Evolutionary conservation across 1,140 invertebrate species (phyloP).

Genomic region (Nasonia vitripennis): DNA sequence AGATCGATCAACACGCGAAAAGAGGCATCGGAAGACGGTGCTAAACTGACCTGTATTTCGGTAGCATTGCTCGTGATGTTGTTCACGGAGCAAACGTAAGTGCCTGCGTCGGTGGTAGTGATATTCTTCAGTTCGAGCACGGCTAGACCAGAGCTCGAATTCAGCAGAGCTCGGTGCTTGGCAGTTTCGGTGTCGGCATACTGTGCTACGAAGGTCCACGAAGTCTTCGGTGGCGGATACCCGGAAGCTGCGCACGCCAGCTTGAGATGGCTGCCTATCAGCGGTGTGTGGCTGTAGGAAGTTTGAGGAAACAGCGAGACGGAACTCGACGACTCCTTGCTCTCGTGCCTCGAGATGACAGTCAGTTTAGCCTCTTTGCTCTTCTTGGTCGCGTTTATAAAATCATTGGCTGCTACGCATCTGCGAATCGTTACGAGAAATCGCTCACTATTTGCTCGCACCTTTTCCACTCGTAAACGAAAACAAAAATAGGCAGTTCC

Average conservation of each 20-base stretch:
- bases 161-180: constrained; percentile 48
- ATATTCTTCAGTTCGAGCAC: constrained; percentile 73
- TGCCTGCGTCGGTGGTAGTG: constrained; percentile 73
- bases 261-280: constrained; percentile 69
- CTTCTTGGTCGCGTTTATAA: constrained; percentile 73
- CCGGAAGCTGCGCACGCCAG: constrained; percentile 78
- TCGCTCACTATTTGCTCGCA: background rate
- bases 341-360: constrained; percentile 65
- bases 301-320: constrained; percentile 61
- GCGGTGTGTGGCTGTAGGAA: constrained; percentile 65
- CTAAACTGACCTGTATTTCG: constrained; percentile 71
- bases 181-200: constrained; percentile 59
- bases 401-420: constrained; percentile 72
- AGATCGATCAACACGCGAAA: background rate
- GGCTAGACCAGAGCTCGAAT: constrained; percentile 69
- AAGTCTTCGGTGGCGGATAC: constrained; percentile 73
- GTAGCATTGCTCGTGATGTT: constrained; percentile 63
- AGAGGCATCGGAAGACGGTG: background rate
- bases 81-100: constrained; percentile 77
- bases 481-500: background rate
- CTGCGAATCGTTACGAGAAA: constrained; percentile 10
- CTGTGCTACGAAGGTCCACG: constrained; percentile 76
- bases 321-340: background rate
- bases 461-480: too few species aligned
- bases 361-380: constrained; percentile 74